phyloP scores from a whole-genome alignment of 2,888 invertebrate species.

The Antheraea assamensis region DNA sequence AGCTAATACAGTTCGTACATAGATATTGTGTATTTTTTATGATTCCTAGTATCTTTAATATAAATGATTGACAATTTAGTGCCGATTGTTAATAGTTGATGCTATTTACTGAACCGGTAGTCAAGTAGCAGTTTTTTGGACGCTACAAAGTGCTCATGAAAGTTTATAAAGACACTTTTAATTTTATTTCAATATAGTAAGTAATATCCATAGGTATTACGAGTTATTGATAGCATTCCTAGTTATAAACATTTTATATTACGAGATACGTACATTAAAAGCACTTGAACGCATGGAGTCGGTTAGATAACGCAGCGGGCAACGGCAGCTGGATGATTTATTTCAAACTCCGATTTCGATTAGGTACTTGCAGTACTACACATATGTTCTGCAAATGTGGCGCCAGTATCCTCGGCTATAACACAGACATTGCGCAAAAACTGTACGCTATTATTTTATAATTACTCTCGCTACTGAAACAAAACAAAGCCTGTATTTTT shows the following conservation, averaged over 20 bases:
- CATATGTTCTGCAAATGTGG: slow-evolving; percentile 71
- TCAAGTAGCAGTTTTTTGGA: not conserved
- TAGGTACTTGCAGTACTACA: slow-evolving; percentile 59
- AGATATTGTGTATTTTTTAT: not conserved
- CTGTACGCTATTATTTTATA: slow-evolving; percentile 57
- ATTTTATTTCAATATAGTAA: not conserved
- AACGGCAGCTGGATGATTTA: slow-evolving; percentile 56
- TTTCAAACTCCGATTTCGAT: slow-evolving; percentile 56
- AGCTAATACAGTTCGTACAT: not conserved
- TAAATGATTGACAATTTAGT: not conserved
- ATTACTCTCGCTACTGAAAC: slow-evolving; percentile 36
- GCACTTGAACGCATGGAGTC: slow-evolving; percentile 53
- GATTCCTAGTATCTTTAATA: not conserved
- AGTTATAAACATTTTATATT: not conserved
- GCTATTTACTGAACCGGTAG: not conserved
- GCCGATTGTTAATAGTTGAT: not conserved
- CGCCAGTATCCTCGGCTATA: slow-evolving; percentile 60
- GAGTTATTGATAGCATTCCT: not conserved
- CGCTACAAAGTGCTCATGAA: too few relatives aligned
- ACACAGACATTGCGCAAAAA: slow-evolving; percentile 55
- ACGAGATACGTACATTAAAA: slow-evolving; percentile 40
- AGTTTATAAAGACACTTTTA: not conserved
- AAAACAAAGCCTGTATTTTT: slow-evolving; percentile 28
- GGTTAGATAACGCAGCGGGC: slow-evolving; percentile 57
- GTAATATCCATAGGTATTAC: not conserved